Evolutionary conservation across 23 tunicate genomes (phyloP).

Genomic region (Aplidium turbinatum): DNA sequence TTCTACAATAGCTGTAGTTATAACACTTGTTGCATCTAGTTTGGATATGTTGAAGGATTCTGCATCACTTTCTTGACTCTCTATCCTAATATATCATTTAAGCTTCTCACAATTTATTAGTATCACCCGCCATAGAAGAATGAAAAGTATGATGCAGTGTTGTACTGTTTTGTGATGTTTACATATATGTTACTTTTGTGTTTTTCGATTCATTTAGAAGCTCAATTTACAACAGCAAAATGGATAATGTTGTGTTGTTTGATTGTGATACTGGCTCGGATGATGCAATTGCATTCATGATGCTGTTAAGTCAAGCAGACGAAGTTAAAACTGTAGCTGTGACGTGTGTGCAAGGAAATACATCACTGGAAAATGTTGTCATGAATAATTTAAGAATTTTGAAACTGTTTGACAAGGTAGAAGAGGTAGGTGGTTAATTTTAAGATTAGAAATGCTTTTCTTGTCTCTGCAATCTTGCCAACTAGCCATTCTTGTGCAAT

Average conservation of each 20-base stretch:
- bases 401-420: slow-evolving; percentile 43
- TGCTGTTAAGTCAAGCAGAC: slow-evolving; percentile 40
- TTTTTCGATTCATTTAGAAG: no score
- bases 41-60: no score
- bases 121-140: no score
- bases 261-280: slow-evolving; percentile 92
- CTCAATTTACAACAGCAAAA: no score
- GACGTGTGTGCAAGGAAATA: slow-evolving; percentile 65
- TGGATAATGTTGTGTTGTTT: slow-evolving; percentile 27
- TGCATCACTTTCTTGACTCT: no score
- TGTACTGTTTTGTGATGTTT: no score
- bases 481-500: neutral
- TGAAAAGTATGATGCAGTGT: no score
- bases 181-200: no score
- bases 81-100: no score
- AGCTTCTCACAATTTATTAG: no score
- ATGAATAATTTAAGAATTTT: slow-evolving; percentile 63
- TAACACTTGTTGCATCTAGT: no score
- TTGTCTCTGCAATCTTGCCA: neutral
- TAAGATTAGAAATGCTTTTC: neutral
- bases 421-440: slow-evolving; percentile 1
- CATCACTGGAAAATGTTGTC: slow-evolving; percentile 32
- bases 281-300: slow-evolving; percentile 87
- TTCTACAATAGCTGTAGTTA: no score
- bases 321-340: slow-evolving; percentile 27